These are phyloP conservation scores for Ictidomys tridecemlineatus DNA, from an alignment of 2,113 vertebrate species.

Conservation along the genomic window DNA sequence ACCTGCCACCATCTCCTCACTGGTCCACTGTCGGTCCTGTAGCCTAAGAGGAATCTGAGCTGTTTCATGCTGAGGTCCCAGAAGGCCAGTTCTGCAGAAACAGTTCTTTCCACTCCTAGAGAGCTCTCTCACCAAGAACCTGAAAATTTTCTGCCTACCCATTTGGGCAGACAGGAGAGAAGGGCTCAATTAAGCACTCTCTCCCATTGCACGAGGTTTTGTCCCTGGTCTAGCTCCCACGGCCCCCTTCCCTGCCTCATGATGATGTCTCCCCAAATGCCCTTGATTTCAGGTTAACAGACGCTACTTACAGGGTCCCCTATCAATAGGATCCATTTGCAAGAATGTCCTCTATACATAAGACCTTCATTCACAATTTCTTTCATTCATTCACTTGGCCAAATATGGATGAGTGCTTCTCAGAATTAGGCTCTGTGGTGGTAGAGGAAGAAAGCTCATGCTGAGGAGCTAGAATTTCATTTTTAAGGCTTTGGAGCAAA, in stretches of 20 bases:
- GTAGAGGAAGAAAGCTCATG: background rate
- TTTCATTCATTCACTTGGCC: background rate
- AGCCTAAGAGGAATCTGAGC: background rate
- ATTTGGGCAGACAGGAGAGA: background rate
- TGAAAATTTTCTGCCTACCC: background rate
- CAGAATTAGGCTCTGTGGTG: background rate
- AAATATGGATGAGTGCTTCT: background rate
- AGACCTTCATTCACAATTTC: background rate
- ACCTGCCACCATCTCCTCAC: background rate
- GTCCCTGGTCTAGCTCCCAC: background rate
- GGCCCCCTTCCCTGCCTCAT: background rate
- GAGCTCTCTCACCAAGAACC: background rate
- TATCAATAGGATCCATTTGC: background rate
- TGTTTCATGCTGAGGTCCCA: background rate
- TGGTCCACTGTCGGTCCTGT: background rate
- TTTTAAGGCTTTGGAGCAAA: slow-evolving; percentile 3
- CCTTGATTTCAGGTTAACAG: background rate
- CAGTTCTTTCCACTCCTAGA: background rate
- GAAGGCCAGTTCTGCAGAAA: background rate
- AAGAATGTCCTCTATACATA: background rate
- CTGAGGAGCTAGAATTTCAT: background rate
- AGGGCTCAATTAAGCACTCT: background rate
- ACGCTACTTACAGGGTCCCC: background rate
- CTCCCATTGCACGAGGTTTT: background rate
- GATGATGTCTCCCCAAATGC: background rate